A percentile compares a stretch with the other conserved stretches of the same genome.
Evolutionary conservation across 2,888 invertebrate species (phyloP).

Genomic region (Lycaena phlaeas): DNA sequence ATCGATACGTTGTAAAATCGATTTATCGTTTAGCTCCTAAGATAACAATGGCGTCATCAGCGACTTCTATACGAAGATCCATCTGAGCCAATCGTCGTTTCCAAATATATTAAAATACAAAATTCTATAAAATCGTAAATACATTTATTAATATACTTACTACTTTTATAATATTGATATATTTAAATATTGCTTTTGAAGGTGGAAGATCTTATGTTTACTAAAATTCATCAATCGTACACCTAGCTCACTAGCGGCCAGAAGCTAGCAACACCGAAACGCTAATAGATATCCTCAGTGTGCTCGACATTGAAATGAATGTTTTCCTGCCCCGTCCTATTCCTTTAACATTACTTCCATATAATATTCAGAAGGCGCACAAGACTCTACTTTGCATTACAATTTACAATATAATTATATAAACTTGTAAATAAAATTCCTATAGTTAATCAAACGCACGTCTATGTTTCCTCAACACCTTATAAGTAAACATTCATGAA

Average conservation of each 20-base stretch:
- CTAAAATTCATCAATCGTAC: conserved; percentile 11
- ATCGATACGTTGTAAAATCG: neutral
- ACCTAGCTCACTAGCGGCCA: conserved; percentile 10
- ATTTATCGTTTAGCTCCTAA: neutral
- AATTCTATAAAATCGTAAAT: conserved; percentile 12
- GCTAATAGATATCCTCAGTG: conserved; percentile 4
- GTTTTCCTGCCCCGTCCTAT: conserved; percentile 49
- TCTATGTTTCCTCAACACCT: conserved; percentile 44
- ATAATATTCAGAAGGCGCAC: conserved; percentile 50
- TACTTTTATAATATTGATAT: conserved; percentile 23
- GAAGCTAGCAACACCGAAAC: conserved; percentile 16
- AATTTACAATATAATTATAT: conserved; percentile 56
- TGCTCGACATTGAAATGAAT: conserved; percentile 34
- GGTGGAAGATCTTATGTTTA: conserved; percentile 39
- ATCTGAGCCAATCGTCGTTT: neutral
- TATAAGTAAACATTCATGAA: conserved; percentile 50
- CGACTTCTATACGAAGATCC: no score
- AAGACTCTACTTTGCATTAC: conserved; percentile 63
- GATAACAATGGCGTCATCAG: no score
- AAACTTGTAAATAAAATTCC: conserved; percentile 71
- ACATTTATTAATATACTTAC: conserved; percentile 10
- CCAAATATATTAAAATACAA: conserved; percentile 10
- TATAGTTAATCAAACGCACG: conserved; percentile 57
- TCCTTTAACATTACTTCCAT: conserved; percentile 33
- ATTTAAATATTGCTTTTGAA: conserved; percentile 53